Evolutionary conservation across 2,888 invertebrate genomes (phyloP).

Genomic region (Petrolisthes cinctipes): DNA sequence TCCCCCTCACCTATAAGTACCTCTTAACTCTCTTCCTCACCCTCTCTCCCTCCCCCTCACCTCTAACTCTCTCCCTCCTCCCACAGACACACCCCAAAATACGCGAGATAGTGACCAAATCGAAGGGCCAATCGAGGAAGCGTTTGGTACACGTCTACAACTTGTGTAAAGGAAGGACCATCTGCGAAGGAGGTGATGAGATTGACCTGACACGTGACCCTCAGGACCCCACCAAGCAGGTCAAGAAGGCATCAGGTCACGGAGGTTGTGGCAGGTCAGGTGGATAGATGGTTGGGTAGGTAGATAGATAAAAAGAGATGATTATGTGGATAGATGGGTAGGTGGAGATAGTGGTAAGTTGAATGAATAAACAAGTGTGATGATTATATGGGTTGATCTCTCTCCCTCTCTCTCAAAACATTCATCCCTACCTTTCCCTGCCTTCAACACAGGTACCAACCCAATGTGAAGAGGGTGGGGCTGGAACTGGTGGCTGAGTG

Average conservation of each 20-base stretch:
- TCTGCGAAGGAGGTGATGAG: slow-evolving; percentile 98
- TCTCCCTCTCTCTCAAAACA: neutral
- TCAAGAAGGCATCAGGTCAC: slow-evolving; percentile 78
- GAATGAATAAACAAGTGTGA: too few species aligned
- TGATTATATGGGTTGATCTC: neutral
- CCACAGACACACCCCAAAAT: slow-evolving; percentile 80
- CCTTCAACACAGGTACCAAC: slow-evolving; percentile 79
- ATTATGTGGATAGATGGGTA: neutral
- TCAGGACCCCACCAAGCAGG: slow-evolving; percentile 73
- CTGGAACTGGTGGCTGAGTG: slow-evolving; percentile 96
- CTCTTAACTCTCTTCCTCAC: neutral
- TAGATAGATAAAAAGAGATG: neutral
- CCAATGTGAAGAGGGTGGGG: slow-evolving; percentile 88
- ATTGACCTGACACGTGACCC: slow-evolving; percentile 81
- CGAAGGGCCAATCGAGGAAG: slow-evolving; percentile 95
- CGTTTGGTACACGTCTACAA: slow-evolving; percentile 96
- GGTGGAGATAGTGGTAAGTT: neutral
- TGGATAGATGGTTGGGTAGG: neutral
- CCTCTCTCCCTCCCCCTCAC: neutral
- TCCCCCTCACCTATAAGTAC: too few species aligned
- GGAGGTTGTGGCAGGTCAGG: slow-evolving; percentile 91
- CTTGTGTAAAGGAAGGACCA: slow-evolving; percentile 95
- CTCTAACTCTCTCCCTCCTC: neutral
- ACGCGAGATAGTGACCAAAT: slow-evolving; percentile 93
- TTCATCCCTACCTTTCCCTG: too few species aligned